A percentile compares a stretch with the other conserved stretches of the same genome.
Conservation (phyloP, 2,888 invertebrate genomes). For the Escarpia spicata region DNA sequence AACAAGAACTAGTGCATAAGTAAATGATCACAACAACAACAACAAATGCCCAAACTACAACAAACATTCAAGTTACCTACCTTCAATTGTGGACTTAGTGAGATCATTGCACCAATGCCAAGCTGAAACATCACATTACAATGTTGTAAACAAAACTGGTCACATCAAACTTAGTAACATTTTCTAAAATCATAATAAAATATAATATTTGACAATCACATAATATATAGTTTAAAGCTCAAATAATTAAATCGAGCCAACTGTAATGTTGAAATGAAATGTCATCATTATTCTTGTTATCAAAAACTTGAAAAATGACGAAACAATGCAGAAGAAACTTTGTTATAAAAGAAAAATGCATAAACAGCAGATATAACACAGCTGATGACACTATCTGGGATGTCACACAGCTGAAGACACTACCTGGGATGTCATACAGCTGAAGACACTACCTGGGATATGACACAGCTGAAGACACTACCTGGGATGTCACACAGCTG, state of each 20-base stretch:
- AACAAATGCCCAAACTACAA: not conserved
- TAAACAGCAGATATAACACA: not conserved
- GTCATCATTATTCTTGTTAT: too few relatives aligned
- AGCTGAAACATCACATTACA: constrained; percentile 49
- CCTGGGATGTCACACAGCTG: too few relatives aligned
- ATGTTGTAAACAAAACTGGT: not conserved
- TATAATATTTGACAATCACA: not conserved
- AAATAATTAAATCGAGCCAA: too few relatives aligned
- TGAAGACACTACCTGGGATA: too few relatives aligned
- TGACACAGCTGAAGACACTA: too few relatives aligned
- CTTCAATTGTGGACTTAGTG: constrained; percentile 52
- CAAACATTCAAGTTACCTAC: constrained; percentile 41
- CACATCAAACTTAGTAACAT: not conserved
- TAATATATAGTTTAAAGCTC: not conserved
- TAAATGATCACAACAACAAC: not conserved
- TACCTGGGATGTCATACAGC: too few relatives aligned
- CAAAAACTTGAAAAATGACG: too few relatives aligned
- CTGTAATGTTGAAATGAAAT: too few relatives aligned
- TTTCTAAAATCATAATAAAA: not conserved
- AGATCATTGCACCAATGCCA: constrained; percentile 50
- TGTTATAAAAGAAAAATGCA: too few relatives aligned
- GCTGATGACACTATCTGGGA: too few relatives aligned
- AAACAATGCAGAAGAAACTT: too few relatives aligned
- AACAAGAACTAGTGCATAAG: not conserved
- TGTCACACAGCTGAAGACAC: too few relatives aligned